Evolutionary conservation across 2,797 vertebrate species (phyloP).

Genomic region (Moxostoma hubbsi): DNA sequence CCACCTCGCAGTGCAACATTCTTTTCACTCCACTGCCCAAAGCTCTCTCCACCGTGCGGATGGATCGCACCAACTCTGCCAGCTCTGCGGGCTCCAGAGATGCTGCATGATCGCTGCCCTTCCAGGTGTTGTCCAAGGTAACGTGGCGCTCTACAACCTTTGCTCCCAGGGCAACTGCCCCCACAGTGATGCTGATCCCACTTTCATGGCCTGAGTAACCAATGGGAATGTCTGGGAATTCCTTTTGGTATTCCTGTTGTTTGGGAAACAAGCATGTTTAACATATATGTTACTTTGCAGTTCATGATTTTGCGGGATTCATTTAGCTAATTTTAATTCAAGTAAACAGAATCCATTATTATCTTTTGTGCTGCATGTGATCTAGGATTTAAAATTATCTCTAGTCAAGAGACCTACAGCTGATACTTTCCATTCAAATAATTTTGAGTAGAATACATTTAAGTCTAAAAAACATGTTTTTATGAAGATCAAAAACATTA

Average conservation of each 20-base stretch:
- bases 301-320: neutral
- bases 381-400: too few relatives aligned
- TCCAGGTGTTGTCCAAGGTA: slow-evolving; percentile 94
- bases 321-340: neutral
- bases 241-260: slow-evolving; percentile 88
- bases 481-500: too few relatives aligned
- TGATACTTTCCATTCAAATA: too few relatives aligned
- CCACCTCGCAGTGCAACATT: slow-evolving; percentile 89
- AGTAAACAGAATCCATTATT: too few relatives aligned
- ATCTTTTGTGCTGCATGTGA: too few relatives aligned
- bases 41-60: slow-evolving; percentile 88
- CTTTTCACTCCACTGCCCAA: slow-evolving; percentile 84
- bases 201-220: slow-evolving; percentile 96
- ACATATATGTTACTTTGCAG: neutral
- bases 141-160: slow-evolving; percentile 94
- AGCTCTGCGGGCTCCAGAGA: slow-evolving; percentile 87
- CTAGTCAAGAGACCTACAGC: too few relatives aligned
- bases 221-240: slow-evolving; percentile 95
- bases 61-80: slow-evolving; percentile 83
- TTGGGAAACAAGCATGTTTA: neutral
- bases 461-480: too few relatives aligned
- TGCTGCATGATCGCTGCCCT: slow-evolving; percentile 91
- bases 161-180: slow-evolving; percentile 91
- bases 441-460: too few relatives aligned
- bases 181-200: slow-evolving; percentile 88